A percentile compares a stretch with the other conserved stretches of the same genome.
Evolutionary conservation across 2,113 vertebrate genomes (phyloP).

Genomic region (Calypte anna): DNA sequence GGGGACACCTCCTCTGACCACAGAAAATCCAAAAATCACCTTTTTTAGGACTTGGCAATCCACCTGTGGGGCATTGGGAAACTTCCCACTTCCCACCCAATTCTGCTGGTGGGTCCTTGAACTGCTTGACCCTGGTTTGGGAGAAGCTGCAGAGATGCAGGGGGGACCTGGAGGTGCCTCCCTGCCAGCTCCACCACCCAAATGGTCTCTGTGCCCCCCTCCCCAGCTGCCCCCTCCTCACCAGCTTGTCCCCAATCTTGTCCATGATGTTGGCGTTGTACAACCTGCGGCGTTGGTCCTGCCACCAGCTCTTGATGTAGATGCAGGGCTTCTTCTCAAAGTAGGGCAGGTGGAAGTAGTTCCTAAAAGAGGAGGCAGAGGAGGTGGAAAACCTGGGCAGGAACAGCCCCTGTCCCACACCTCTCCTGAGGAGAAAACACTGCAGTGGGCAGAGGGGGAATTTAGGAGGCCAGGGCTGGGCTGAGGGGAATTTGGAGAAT

Average conservation of each 20-base stretch:
- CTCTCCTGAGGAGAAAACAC: accelerated
- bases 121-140: not conserved
- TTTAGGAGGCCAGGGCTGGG: accelerated
- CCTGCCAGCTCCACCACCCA: accelerated
- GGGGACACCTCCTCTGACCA: not conserved
- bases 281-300: slow-evolving; percentile 91
- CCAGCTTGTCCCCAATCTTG: slow-evolving; percentile 93
- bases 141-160: not conserved
- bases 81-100: not conserved
- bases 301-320: slow-evolving; percentile 97
- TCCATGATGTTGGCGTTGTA: slow-evolving; percentile 96
- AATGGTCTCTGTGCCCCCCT: not conserved
- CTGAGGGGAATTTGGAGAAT: not conserved
- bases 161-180: not conserved
- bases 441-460: accelerated
- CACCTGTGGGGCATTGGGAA: not conserved
- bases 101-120: not conserved
- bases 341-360: slow-evolving; percentile 95
- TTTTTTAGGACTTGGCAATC: not conserved
- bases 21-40: not conserved
- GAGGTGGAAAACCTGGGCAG: no score
- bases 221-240: slow-evolving; percentile 31
- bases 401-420: not conserved
- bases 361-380: slow-evolving; percentile 75
- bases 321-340: slow-evolving; percentile 96